A percentile compares a stretch with the other conserved stretches of the same genome.
Conservation (phyloP, 2,797 vertebrate species). For the Eurystomus glaucurus region DNA sequence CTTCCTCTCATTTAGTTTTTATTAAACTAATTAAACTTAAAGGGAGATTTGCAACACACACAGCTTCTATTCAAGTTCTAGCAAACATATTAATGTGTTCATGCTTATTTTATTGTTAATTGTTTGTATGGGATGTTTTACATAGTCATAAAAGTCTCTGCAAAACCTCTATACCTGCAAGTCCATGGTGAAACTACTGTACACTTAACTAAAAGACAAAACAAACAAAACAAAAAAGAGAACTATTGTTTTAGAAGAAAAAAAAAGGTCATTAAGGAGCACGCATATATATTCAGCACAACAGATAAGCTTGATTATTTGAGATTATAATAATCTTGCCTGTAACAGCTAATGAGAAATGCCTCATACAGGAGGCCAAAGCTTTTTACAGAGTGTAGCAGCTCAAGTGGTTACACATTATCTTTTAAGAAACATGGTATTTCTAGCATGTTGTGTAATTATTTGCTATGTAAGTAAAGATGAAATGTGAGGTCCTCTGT, state of each 20-base stretch:
- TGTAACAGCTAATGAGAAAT: neutral
- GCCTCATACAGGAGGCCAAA: neutral
- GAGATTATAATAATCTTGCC: neutral
- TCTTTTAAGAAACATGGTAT: neutral
- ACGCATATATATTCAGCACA: neutral
- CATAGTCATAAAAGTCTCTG: conserved; percentile 1
- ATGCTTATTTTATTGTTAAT: conserved; percentile 58
- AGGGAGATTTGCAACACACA: conserved; percentile 70
- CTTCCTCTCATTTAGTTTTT: conserved; percentile 76
- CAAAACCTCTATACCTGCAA: conserved; percentile 9
- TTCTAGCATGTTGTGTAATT: neutral
- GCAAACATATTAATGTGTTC: conserved; percentile 42
- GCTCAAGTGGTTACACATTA: neutral
- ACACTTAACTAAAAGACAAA: neutral
- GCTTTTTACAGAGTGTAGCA: neutral
- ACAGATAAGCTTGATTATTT: neutral
- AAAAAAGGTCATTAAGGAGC: neutral
- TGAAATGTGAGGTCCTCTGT: neutral
- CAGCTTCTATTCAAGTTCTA: conserved; percentile 61
- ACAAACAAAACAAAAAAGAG: neutral
- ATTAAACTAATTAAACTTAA: conserved; percentile 78
- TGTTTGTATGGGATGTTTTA: conserved; percentile 58
- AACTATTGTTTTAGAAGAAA: neutral
- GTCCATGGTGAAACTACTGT: conserved; percentile 22
- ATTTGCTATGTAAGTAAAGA: neutral